Conservation (phyloP, 2,888 invertebrate genomes). For the Ptilodon capucinus region DNA sequence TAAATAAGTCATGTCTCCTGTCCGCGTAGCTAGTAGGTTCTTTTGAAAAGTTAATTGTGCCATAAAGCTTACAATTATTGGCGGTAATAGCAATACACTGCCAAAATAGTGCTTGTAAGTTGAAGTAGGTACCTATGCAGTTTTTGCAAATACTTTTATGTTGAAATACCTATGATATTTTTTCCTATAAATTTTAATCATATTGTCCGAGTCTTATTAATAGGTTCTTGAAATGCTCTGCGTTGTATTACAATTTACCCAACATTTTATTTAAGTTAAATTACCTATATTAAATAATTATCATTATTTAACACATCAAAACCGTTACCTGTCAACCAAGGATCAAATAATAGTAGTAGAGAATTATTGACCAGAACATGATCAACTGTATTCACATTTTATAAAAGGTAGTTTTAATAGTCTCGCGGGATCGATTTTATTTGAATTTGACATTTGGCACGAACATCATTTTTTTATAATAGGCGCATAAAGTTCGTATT, state of each 20-base stretch:
- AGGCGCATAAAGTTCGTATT: constrained; percentile 46
- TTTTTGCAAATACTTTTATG: too few relatives aligned
- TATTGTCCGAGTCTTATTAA: constrained; percentile 50
- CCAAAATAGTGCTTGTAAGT: constrained; percentile 1
- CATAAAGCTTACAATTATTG: constrained; percentile 41
- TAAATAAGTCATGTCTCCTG: constrained; percentile 77
- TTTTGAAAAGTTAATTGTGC: constrained; percentile 56
- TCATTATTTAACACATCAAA: not conserved
- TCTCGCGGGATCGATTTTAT: constrained; percentile 22
- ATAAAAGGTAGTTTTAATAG: too few relatives aligned
- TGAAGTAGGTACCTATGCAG: too few relatives aligned
- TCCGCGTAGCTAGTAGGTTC: constrained; percentile 64
- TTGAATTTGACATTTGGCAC: constrained; percentile 55
- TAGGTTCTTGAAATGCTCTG: constrained; percentile 38
- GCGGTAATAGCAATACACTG: constrained; percentile 18
- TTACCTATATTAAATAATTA: constrained; percentile 28
- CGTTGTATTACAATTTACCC: constrained; percentile 32
- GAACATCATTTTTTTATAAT: constrained; percentile 55
- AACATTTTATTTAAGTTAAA: constrained; percentile 8
- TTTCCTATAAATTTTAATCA: too few relatives aligned
- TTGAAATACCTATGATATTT: too few relatives aligned
- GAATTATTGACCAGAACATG: constrained; percentile 5
- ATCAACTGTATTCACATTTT: constrained; percentile 14
- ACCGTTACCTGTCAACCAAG: not conserved
- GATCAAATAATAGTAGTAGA: constrained; percentile 11